Percentiles rank a stretch among this genome's conserved stretches.
Conservation (phyloP, 1,140 invertebrate species). For the Proales similis region DNA sequence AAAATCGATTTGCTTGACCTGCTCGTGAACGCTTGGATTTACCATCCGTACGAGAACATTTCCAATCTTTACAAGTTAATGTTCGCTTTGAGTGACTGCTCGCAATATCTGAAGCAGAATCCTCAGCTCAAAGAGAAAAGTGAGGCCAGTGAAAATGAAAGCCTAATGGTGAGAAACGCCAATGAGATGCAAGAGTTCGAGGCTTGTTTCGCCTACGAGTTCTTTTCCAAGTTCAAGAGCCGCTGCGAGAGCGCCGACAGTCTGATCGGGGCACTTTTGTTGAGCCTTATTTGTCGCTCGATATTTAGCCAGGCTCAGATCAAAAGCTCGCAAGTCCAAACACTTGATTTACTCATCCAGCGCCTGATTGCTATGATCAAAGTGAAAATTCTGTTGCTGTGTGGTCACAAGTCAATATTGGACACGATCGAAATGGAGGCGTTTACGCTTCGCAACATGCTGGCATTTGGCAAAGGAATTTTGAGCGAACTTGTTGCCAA, state of each 20-base stretch:
- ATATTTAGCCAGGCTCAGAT: constrained; percentile 1
- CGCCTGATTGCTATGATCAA: constrained; percentile 1
- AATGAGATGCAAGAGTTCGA: constrained; percentile 29
- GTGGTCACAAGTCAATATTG: constrained; percentile 6
- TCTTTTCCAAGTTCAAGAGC: constrained; percentile 16
- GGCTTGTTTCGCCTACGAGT: neutral
- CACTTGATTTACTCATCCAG: neutral
- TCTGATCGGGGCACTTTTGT: neutral
- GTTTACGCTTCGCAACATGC: constrained; percentile 16
- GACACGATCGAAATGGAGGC: constrained; percentile 12
- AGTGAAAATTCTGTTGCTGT: neutral
- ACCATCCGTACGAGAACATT: neutral
- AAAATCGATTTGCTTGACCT: constrained; percentile 17
- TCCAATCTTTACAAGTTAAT: neutral
- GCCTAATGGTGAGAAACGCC: too few species aligned
- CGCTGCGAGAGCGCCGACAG: constrained; percentile 4
- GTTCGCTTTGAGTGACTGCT: constrained; percentile 11
- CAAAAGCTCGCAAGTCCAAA: neutral
- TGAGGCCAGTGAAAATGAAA: neutral
- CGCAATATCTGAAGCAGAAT: neutral
- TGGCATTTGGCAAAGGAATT: constrained; percentile 18
- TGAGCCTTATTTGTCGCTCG: neutral
- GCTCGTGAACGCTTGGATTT: constrained; percentile 15
- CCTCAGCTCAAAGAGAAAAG: neutral
- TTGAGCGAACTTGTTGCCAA: constrained; percentile 25